Percentiles rank a stretch among this genome's conserved stretches.
These are phyloP conservation scores for Hydrolagus colliei DNA, from an alignment of 2,797 vertebrate genomes.

Conservation along the genomic window DNA sequence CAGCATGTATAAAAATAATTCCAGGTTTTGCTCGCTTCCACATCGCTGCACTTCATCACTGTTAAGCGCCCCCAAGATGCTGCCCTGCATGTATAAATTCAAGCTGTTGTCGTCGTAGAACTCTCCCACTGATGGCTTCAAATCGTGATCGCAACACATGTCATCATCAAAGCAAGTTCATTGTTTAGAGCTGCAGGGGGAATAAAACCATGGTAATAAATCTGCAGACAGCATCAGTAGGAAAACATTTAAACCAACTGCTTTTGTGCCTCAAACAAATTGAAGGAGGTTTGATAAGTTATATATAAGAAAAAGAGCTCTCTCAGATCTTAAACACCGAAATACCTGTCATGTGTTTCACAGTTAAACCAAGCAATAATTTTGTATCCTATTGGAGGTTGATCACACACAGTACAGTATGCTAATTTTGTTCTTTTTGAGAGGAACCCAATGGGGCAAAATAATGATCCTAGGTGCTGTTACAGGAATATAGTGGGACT, in stretches of 20 bases:
- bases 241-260: neutral
- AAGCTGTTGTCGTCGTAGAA: too few species aligned
- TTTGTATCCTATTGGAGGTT: neutral
- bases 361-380: neutral
- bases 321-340: neutral
- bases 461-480: neutral
- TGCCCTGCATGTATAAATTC: too few species aligned
- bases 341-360: neutral
- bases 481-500: neutral
- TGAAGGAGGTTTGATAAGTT: neutral
- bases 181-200: neutral
- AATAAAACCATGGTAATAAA: neutral
- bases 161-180: neutral
- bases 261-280: neutral
- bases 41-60: neutral
- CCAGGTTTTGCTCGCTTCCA: neutral
- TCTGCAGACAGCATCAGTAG: too few species aligned
- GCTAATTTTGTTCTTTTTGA: slow-evolving; percentile 1
- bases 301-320: neutral
- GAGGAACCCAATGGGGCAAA: neutral
- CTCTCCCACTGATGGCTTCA: neutral
- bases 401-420: neutral
- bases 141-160: too few species aligned
- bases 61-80: neutral
- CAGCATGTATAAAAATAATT: neutral